Base-by-base conservation (phyloP, 1,140 invertebrate genomes). In the Sarcophaga bullata region DNA sequence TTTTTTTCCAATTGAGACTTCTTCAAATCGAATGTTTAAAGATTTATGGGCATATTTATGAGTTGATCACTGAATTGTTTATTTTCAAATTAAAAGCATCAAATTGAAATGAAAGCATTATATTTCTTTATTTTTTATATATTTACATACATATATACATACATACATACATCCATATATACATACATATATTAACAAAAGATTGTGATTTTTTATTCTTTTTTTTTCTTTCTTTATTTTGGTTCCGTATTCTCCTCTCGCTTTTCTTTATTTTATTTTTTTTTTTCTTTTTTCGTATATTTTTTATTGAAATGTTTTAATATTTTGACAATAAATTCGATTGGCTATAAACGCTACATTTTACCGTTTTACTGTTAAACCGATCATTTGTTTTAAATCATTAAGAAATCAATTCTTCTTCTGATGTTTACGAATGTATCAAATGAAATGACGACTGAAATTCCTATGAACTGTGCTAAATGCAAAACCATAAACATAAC, bases 71-170 rank as follows among this genome's bases (percentile, higher is more conserved):
- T 58, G 13, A 58, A 15, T 58, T 11, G 54, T 58, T 58, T 58
- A n/a, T 58, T 58, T 11, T 58, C 3, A 58, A 6, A 58, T 58
- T 6, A 58, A 58, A 58, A 58, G 25, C 4, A 37, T 58, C 6
- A 58, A 6, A 58, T 58, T n/a, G n/a, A 58, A 58, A 58, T 58
- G 54, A 58, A 58, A 58, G 54, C 54, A 58, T 58, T 58, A 58
- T 37, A 58, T 58, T 58, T 58, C 13, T 37, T 37, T 2, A 2
- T 37, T 37, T 4, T 37, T 37, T 37, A 2, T 37, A 37, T 37
- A 37, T 37, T 2, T 37, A 4, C 4, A 37, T 37, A 4, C 4
- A 37, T 4, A 37, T 37, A 37, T 37, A n/a, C n/a, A n/a, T 37
- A 37, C 4, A 4, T 37, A 4, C 25, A 37, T 37, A 37, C 4